These are phyloP conservation scores for Cryptoblepharus egeriae DNA, from an alignment of 2,797 vertebrate species.

Conservation along the genomic window DNA sequence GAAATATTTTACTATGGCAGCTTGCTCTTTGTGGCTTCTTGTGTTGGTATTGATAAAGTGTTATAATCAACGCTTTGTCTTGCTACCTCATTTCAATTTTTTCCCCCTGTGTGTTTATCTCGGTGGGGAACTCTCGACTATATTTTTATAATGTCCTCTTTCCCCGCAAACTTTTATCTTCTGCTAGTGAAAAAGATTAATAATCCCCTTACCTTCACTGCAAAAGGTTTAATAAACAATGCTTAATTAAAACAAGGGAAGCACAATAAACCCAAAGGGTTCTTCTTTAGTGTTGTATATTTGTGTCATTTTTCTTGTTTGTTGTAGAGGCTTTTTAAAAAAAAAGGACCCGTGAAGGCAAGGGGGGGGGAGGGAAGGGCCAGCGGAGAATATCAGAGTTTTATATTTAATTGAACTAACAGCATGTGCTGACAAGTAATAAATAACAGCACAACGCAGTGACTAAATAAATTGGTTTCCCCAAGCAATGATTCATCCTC, in stretches of 20 bases:
- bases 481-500: conserved; percentile 84
- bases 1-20: conserved; percentile 38
- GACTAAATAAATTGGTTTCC: conserved; percentile 90
- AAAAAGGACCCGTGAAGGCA: neutral
- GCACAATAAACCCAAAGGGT: conserved; percentile 60
- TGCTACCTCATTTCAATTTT: conserved; percentile 53
- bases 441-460: conserved; percentile 86
- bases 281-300: conserved; percentile 60
- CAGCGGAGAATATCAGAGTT: conserved; percentile 70
- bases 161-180: conserved; percentile 60
- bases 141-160: conserved; percentile 55
- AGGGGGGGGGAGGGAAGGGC: conserved; percentile 17
- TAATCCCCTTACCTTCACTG: conserved; percentile 56
- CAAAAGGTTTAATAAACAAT: conserved; percentile 65
- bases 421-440: conserved; percentile 87
- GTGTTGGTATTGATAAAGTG: conserved; percentile 41
- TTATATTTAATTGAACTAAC: conserved; percentile 89
- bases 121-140: conserved; percentile 46
- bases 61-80: conserved; percentile 42
- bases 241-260: conserved; percentile 67
- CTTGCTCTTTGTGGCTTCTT: conserved; percentile 46
- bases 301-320: conserved; percentile 66
- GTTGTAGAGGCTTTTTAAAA: conserved; percentile 59
- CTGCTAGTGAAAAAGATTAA: conserved; percentile 62
- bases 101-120: conserved; percentile 48